Evolutionary conservation across 2,888 invertebrate species (phyloP).

Genomic region (Ochropleura plecta): DNA sequence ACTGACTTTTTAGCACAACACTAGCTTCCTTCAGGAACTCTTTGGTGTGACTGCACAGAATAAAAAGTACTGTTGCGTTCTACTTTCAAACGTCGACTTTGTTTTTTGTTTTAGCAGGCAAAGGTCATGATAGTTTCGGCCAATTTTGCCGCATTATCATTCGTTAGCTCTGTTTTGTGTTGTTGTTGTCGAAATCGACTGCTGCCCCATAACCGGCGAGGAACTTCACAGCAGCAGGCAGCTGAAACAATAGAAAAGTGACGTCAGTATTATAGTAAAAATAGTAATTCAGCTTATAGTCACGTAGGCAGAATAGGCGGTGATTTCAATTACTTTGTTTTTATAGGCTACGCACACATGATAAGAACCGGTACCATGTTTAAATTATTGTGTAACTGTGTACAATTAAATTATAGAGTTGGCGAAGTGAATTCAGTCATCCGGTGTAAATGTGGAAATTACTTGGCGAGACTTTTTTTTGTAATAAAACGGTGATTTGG

Average conservation of each 20-base stretch:
- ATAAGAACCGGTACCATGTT: constrained; percentile 46
- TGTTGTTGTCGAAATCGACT: constrained; percentile 77
- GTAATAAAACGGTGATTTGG: not conserved
- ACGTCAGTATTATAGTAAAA: constrained; percentile 70
- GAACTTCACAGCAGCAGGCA: constrained; percentile 83
- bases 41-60: constrained; percentile 56
- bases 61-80: constrained; percentile 59
- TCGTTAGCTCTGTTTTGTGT: constrained; percentile 66
- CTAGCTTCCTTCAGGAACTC: constrained; percentile 76
- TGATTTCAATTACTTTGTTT: constrained; percentile 62
- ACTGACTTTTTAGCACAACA: constrained; percentile 72
- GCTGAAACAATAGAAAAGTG: constrained; percentile 84
- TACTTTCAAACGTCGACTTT: constrained; percentile 62
- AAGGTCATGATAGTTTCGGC: constrained; percentile 78
- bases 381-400: constrained; percentile 45
- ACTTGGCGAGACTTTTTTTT: constrained; percentile 16
- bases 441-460: constrained; percentile 8
- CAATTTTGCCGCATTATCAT: constrained; percentile 69
- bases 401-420: constrained; percentile 42
- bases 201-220: constrained; percentile 87
- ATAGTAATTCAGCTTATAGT: constrained; percentile 64
- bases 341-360: constrained; percentile 54
- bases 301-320: constrained; percentile 65
- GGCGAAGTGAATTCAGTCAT: constrained; percentile 29
- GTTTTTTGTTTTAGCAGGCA: constrained; percentile 64